Conservation (phyloP, 2,888 invertebrate species). For the Chymomyza amoena region DNA sequence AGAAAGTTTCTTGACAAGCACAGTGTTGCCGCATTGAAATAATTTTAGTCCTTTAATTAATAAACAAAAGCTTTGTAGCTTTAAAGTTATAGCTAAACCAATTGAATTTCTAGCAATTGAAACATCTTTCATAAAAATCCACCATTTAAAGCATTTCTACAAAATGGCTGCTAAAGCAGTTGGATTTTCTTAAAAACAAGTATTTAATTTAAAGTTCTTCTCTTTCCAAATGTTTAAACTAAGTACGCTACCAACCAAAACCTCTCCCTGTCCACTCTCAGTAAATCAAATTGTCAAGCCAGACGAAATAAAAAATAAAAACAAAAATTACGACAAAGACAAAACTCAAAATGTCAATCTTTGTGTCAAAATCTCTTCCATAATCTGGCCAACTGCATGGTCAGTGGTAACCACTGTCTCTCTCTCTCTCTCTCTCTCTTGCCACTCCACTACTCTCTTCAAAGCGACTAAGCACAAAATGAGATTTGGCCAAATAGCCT, state of each 20-base stretch:
- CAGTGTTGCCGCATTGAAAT: too few relatives aligned
- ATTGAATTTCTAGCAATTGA: too few relatives aligned
- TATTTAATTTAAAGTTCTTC: not conserved
- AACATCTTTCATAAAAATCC: too few relatives aligned
- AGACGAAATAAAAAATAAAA: not conserved
- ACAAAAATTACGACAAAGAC: not conserved
- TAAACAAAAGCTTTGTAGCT: too few relatives aligned
- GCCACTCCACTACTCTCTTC: not conserved
- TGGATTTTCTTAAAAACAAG: not conserved
- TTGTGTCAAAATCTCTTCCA: not conserved
- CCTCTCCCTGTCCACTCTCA: not conserved
- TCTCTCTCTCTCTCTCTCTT: too few relatives aligned
- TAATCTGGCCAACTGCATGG: not conserved
- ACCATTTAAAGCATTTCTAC: too few relatives aligned
- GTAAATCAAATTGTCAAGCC: not conserved
- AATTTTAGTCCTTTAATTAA: too few relatives aligned
- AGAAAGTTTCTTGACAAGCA: too few relatives aligned
- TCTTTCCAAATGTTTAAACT: not conserved
- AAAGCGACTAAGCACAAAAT: conserved; percentile 12
- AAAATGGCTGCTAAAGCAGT: too few relatives aligned
- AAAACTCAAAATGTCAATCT: not conserved
- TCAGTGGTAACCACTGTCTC: not conserved
- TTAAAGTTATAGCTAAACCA: too few relatives aligned
- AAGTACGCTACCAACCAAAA: not conserved
- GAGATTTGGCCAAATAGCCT: conserved; percentile 9